Conservation (phyloP, 1,140 invertebrate species). For the Brachionus sp. region DNA sequence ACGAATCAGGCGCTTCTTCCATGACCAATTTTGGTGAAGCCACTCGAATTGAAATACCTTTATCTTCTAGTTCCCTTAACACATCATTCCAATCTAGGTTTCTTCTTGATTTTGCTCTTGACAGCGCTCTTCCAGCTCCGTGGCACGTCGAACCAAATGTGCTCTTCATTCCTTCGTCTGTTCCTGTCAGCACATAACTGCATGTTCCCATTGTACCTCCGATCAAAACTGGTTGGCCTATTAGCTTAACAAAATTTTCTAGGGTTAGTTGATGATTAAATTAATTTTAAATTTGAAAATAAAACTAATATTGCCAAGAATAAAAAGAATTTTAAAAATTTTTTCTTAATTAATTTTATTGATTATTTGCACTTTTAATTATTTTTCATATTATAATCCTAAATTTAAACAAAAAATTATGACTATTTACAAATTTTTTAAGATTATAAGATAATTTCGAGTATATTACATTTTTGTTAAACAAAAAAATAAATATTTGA, state of each 20-base stretch:
- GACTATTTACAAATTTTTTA: no score
- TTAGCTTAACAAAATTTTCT: slow-evolving; percentile 65
- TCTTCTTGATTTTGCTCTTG: slow-evolving; percentile 89
- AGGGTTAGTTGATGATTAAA: no score
- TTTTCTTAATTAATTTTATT: no score
- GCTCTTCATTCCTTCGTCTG: slow-evolving; percentile 90
- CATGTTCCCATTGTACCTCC: slow-evolving; percentile 97
- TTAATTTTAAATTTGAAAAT: no score
- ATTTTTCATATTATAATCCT: no score
- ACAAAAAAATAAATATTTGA: no score
- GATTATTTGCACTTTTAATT: no score
- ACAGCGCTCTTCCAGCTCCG: slow-evolving; percentile 92
- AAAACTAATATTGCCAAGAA: no score
- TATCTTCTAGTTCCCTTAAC: slow-evolving; percentile 74
- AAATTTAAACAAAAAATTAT: no score
- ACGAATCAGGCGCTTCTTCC: slow-evolving; percentile 99
- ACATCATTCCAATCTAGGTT: slow-evolving; percentile 91
- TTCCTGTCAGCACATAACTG: slow-evolving; percentile 96
- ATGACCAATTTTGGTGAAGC: slow-evolving; percentile 98
- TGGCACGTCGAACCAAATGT: slow-evolving; percentile 99
- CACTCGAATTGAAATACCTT: slow-evolving; percentile 95
- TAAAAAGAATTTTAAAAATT: no score
- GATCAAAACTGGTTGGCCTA: slow-evolving; percentile 95
- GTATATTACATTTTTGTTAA: no score
- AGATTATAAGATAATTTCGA: no score